A percentile compares a stretch with the other conserved stretches of the same genome.
Evolutionary conservation across 2,113 vertebrate genomes (phyloP).

Genomic region (Nycticebus coucang): DNA sequence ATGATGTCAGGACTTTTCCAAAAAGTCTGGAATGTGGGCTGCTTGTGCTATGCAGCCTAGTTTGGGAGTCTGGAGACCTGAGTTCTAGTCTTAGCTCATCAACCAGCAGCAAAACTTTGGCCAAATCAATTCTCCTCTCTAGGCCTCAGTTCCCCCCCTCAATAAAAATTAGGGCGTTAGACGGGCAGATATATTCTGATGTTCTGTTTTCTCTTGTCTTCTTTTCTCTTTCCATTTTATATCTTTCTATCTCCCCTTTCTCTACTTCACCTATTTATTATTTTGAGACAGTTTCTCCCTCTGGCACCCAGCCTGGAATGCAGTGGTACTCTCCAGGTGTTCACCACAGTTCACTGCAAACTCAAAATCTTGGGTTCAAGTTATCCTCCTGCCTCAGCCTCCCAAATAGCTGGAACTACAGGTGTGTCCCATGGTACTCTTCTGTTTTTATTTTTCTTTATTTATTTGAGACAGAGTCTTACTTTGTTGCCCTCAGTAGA

Average conservation of each 20-base stretch:
- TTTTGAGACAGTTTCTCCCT: too few relatives aligned
- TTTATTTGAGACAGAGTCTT: too few relatives aligned
- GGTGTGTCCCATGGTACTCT: too few relatives aligned
- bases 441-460: too few relatives aligned
- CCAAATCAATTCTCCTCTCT: constrained; percentile 16
- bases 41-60: background rate
- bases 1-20: background rate
- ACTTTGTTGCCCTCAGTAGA: too few relatives aligned
- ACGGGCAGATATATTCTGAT: background rate
- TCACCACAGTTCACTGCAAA: too few relatives aligned
- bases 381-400: too few relatives aligned
- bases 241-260: background rate
- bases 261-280: background rate
- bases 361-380: too few relatives aligned
- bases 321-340: too few relatives aligned
- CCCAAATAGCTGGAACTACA: too few relatives aligned
- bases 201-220: background rate
- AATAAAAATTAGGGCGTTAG: background rate
- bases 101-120: background rate
- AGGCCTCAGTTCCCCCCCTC: background rate
- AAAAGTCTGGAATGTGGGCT: background rate
- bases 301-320: too few relatives aligned
- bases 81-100: background rate
- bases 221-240: background rate
- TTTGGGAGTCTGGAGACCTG: background rate